These are phyloP conservation scores for Punctoribates punctum DNA, from an alignment of 2,888 invertebrate genomes.

Conservation along the genomic window DNA sequence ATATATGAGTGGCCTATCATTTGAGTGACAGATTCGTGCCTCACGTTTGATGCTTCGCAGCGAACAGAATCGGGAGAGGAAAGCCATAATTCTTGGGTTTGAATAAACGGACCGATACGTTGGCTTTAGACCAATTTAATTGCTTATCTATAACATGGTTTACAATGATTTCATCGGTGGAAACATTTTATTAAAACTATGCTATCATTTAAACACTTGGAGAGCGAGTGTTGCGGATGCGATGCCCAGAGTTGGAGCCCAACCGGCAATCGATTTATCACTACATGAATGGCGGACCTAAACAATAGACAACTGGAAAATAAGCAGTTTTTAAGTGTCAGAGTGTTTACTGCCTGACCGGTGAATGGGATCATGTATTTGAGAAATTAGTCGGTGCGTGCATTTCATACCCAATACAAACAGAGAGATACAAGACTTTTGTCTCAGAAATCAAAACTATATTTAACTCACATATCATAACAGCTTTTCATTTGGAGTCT, in stretches of 20 bases:
- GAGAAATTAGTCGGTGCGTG: slow-evolving; percentile 14
- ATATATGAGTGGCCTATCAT: not conserved
- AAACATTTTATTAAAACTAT: not conserved
- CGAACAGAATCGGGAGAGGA: not conserved
- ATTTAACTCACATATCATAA: no score
- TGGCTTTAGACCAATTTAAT: no score
- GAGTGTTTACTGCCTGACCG: not conserved
- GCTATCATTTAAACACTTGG: not conserved
- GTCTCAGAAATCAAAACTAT: no score
- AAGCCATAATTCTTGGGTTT: not conserved
- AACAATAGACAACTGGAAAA: slow-evolving; percentile 24
- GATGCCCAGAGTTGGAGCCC: not conserved
- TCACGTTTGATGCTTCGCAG: not conserved
- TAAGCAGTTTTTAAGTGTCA: slow-evolving; percentile 18
- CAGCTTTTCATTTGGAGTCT: no score
- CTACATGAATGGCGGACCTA: not conserved
- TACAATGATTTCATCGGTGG: not conserved
- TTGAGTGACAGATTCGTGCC: slow-evolving; percentile 16
- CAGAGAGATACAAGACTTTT: no score
- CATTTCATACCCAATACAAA: not conserved
- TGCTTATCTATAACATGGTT: no score
- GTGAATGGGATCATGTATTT: not conserved
- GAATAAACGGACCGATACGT: not conserved
- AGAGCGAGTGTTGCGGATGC: slow-evolving; percentile 6
- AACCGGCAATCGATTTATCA: slow-evolving; percentile 5